Percentiles rank a stretch among this genome's conserved stretches.
Conservation (phyloP, 2,797 vertebrate species). For the Acanthiza pusilla region DNA sequence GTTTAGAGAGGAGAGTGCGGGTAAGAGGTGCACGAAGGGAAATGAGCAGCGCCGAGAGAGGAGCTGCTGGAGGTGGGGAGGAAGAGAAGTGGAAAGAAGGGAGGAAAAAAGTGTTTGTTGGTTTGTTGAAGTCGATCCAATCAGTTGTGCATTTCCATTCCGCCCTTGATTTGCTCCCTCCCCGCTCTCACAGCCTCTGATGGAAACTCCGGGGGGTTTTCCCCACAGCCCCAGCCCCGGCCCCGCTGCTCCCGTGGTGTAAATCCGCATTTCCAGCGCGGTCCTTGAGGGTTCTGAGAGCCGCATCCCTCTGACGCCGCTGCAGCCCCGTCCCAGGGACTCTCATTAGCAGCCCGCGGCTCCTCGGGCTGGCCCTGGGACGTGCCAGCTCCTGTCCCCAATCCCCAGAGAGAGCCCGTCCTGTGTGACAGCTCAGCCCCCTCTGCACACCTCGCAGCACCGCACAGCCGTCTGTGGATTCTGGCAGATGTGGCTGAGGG, state of each 20-base stretch:
- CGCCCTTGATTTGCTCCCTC: not conserved
- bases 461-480: not conserved
- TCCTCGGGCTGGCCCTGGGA: not conserved
- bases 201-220: not conserved
- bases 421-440: not conserved
- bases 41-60: not conserved
- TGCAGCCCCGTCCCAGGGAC: not conserved
- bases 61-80: conserved; percentile 19
- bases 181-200: not conserved
- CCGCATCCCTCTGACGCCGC: not conserved
- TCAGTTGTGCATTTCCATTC: not conserved
- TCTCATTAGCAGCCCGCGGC: not conserved
- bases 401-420: not conserved
- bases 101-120: not conserved
- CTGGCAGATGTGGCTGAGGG: not conserved
- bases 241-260: not conserved
- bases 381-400: not conserved
- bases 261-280: not conserved
- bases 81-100: not conserved
- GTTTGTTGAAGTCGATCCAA: not conserved
- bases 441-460: not conserved
- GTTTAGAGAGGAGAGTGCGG: conserved; percentile 42
- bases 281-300: not conserved
- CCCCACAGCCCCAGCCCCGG: not conserved
- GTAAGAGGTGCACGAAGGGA: conserved; percentile 51